Evolutionary conservation across 1,140 invertebrate genomes (phyloP).

Genomic region (Plutomurus gul): DNA sequence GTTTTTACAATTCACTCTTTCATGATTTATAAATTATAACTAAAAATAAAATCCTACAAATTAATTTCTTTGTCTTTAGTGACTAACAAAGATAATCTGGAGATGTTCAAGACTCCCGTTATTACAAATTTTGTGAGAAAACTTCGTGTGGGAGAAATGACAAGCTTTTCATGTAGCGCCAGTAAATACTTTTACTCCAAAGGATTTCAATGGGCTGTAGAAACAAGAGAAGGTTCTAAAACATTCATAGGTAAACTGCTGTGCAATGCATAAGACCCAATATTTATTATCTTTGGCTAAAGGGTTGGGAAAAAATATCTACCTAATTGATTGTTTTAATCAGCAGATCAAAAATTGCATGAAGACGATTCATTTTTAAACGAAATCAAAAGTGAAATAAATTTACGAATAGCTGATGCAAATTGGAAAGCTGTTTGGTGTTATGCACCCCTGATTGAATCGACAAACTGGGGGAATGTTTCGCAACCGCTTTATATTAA

Average conservation of each 20-base stretch:
- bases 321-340: not conserved
- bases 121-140: constrained; percentile 31
- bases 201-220: constrained; percentile 44
- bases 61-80: not conserved
- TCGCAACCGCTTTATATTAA: constrained; percentile 38
- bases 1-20: not conserved
- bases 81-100: constrained; percentile 35
- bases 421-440: constrained; percentile 46
- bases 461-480: constrained; percentile 35
- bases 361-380: constrained; percentile 36
- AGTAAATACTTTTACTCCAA: constrained; percentile 42
- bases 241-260: constrained; percentile 29
- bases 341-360: constrained; percentile 21
- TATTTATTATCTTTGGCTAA: too few relatives aligned
- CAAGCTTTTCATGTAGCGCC: constrained; percentile 34
- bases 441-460: constrained; percentile 33
- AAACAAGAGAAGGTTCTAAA: constrained; percentile 32
- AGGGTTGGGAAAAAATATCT: not conserved
- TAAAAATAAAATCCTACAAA: not conserved
- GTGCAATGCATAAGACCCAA: too few relatives aligned
- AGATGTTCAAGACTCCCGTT: constrained; percentile 22
- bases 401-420: not conserved
- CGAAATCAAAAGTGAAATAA: constrained; percentile 36
- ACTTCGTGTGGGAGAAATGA: constrained; percentile 33
- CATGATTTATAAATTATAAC: not conserved